Evolutionary conservation across 2,113 vertebrate species (phyloP).

Genomic region (Leuciscus idus): DNA sequence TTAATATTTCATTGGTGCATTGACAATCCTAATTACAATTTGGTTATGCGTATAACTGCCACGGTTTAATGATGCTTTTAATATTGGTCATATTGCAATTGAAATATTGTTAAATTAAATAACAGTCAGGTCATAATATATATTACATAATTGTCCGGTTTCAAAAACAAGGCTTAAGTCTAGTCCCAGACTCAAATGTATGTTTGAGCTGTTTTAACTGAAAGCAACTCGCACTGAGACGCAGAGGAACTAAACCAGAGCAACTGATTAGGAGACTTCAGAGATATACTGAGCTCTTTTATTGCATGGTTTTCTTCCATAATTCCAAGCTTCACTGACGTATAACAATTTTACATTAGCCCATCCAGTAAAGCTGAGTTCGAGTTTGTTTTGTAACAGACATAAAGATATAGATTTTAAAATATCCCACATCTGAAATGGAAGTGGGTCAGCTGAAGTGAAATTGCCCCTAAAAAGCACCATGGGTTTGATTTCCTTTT

Average conservation of each 20-base stretch:
- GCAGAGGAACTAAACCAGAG: neutral
- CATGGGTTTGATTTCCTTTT: conserved; percentile 64
- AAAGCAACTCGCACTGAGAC: neutral
- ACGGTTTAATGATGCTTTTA: too few species aligned
- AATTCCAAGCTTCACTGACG: conserved; percentile 54
- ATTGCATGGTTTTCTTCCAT: neutral
- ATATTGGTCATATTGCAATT: neutral
- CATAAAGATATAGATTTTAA: conserved; percentile 64
- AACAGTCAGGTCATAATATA: too few species aligned
- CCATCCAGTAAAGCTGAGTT: conserved; percentile 53
- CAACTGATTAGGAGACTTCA: too few species aligned
- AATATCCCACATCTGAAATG: conserved; percentile 59
- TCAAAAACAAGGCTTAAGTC: too few species aligned
- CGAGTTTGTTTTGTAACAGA: conserved; percentile 60
- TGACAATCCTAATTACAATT: neutral
- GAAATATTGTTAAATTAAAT: too few species aligned
- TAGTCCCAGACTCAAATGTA: too few species aligned
- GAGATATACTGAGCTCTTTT: too few species aligned
- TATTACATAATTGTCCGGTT: too few species aligned
- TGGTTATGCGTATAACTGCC: neutral
- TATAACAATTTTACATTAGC: conserved; percentile 58
- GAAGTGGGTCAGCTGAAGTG: conserved; percentile 63
- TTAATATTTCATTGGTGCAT: too few species aligned
- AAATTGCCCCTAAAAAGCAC: conserved; percentile 65
- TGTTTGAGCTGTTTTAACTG: too few species aligned